Evolutionary conservation across 2,797 vertebrate genomes (phyloP), one percentile per base, ranked within the genome.

Genomic region (Staurois parvus): DNA sequence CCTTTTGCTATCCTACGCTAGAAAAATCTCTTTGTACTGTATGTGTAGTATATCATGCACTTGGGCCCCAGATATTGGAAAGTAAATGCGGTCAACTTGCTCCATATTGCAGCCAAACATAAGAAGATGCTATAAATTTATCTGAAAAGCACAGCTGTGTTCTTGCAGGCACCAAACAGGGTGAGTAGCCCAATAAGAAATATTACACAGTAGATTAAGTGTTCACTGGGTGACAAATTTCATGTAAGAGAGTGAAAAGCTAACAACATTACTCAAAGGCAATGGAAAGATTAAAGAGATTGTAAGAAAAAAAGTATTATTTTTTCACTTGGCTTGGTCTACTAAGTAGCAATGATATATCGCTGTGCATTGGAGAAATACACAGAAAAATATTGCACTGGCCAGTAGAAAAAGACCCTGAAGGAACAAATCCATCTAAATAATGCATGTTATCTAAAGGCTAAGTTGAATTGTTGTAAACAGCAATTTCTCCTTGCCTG

Each of bases 371-470:
- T 85, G 78, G 30, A 72, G 66, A 68, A 76, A 62, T 64, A 34
- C 45, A 64, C 32, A 69, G 81, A 82, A 78, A 82, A 73, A 86
- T 86, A 82, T 86, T 82, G 79, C 79, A n/a, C 21, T 78, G 79
- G 79, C 67, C 52, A 78, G 67, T 77, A 77, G 68, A 26, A 82
- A 77, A 82, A 82, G 67, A 67, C 73, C 85, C 85, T 77, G 66
- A 78, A 86, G 85, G 79, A 82, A 70, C 73, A 82, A 48, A 82
- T 86, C 79, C 64, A 76, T 86, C 79, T 86, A 34, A 66, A 34
- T 82, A 75, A 86, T 82, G 21, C 64, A 82, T 86, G 74, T 73
- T 86, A 70, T 64, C 79, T 77, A 78, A 81, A 77, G 79, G 74
- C 76, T 82, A 81, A 76, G 56, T 68, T 77, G 74, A 86, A 72